A percentile compares a stretch with the other conserved stretches of the same genome.
Conservation (phyloP, 2,113 vertebrate genomes). For the Phylloscopus whistleri region DNA sequence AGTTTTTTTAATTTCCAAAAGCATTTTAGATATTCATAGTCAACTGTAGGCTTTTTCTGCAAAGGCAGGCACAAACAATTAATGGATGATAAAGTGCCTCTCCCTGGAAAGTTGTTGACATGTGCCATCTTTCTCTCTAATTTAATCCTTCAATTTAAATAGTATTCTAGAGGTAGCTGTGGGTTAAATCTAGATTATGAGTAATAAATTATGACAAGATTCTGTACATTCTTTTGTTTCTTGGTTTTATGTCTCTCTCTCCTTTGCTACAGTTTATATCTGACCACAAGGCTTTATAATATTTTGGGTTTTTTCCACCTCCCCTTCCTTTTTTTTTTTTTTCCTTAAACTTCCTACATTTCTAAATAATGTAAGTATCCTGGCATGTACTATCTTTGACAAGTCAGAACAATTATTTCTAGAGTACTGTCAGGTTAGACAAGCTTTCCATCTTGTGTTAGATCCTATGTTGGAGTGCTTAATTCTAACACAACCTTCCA, state of each 20-base stretch:
- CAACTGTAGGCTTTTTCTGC: neutral
- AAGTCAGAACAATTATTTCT: slow-evolving; percentile 69
- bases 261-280: neutral
- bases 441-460: slow-evolving; percentile 55
- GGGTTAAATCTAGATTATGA: neutral
- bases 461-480: slow-evolving; percentile 52
- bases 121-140: neutral
- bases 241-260: neutral
- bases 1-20: neutral
- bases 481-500: slow-evolving; percentile 62
- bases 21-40: neutral
- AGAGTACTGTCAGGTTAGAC: slow-evolving; percentile 67
- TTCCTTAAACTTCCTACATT: neutral
- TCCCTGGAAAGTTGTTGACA: neutral
- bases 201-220: neutral
- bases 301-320: neutral
- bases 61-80: neutral
- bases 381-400: slow-evolving; percentile 60
- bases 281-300: neutral
- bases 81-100: neutral
- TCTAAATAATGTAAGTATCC: slow-evolving; percentile 51
- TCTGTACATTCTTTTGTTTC: neutral
- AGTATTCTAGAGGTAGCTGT: neutral
- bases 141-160: neutral
- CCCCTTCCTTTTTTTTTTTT: neutral